These are phyloP conservation scores for Hyperoplus lanceolatus DNA, from an alignment of 2,797 vertebrate genomes.

Conservation along the genomic window DNA sequence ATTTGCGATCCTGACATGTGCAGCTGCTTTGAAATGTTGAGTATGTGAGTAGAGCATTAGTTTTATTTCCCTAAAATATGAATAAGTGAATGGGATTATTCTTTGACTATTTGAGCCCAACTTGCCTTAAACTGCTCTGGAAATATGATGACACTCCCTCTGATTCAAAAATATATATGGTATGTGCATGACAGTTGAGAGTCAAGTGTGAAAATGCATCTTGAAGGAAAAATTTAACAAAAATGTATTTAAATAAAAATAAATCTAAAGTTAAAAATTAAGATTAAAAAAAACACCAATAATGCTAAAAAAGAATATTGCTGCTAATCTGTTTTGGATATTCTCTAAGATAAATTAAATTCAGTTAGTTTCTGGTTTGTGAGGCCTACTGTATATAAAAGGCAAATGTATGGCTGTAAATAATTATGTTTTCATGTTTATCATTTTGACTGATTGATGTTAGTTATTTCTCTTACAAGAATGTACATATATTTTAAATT, in stretches of 20 bases:
- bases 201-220: neutral
- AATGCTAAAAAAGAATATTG: neutral
- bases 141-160: neutral
- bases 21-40: neutral
- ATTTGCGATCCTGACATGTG: neutral
- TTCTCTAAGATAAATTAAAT: too few species aligned
- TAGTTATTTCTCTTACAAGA: too few species aligned
- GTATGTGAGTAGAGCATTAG: neutral
- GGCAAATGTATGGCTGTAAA: too few species aligned
- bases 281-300: too few species aligned
- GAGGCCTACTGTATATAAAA: too few species aligned
- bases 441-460: too few species aligned
- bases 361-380: too few species aligned
- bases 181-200: neutral
- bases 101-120: neutral
- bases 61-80: neutral
- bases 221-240: neutral
- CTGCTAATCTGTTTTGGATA: neutral
- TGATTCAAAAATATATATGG: neutral
- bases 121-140: constrained; percentile 36
- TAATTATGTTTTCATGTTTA: too few species aligned
- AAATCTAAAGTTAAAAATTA: too few species aligned
- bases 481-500: too few species aligned
- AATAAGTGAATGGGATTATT: neutral
- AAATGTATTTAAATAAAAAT: too few species aligned